Evolutionary conservation across 2,888 invertebrate species (phyloP).

Genomic region (Bellardia bayeri): DNA sequence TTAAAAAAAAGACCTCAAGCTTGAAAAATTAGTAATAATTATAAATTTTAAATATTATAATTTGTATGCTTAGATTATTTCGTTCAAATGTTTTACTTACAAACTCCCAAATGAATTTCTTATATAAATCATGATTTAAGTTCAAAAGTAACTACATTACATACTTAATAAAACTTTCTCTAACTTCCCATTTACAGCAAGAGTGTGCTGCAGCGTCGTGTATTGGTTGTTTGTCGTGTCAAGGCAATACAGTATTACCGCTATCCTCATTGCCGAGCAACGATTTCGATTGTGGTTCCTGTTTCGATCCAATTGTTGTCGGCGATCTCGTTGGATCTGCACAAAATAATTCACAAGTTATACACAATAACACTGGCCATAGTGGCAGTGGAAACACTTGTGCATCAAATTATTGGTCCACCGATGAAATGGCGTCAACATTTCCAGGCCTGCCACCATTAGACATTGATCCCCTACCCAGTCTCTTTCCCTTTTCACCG

Average conservation of each 20-base stretch:
- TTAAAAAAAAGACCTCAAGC: too few species aligned
- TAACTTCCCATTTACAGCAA: slow-evolving; percentile 77
- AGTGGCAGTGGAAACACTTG: slow-evolving; percentile 71
- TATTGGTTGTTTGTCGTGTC: slow-evolving; percentile 84
- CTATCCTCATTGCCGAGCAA: slow-evolving; percentile 83
- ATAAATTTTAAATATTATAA: too few species aligned
- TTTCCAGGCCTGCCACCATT: slow-evolving; percentile 91
- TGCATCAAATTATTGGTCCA: slow-evolving; percentile 85
- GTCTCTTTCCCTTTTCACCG: slow-evolving; percentile 94
- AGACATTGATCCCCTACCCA: slow-evolving; percentile 94
- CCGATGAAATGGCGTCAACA: slow-evolving; percentile 92
- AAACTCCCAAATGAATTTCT: too few species aligned
- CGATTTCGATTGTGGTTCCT: slow-evolving; percentile 84
- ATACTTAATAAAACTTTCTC: not conserved
- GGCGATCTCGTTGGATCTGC: slow-evolving; percentile 78
- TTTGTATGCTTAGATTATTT: too few species aligned
- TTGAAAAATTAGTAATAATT: too few species aligned
- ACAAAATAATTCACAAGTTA: slow-evolving; percentile 79
- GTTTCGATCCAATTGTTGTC: slow-evolving; percentile 82
- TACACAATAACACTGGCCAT: slow-evolving; percentile 76
- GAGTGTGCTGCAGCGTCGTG: slow-evolving; percentile 84
- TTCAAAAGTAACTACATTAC: not conserved
- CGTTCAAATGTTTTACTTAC: too few species aligned
- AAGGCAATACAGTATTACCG: slow-evolving; percentile 83
- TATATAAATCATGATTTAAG: too few species aligned